Evolutionary conservation across 2,888 invertebrate genomes (phyloP), one percentile per base, ranked within the genome.

Genomic region (Polietes domitor): DNA sequence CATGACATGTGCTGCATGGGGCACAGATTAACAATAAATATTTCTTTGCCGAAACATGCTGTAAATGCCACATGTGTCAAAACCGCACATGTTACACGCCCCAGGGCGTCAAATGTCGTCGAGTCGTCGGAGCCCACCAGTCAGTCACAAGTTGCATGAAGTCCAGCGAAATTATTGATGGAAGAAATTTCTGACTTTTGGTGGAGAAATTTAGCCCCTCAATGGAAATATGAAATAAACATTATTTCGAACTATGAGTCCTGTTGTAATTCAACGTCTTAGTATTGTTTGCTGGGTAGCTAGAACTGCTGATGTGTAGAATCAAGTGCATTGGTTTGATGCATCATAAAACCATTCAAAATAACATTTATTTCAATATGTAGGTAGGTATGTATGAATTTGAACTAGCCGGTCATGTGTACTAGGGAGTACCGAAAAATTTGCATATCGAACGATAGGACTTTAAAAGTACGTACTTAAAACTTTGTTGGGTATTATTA

Each of bases 21-120:
- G 65, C 78, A 78, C 75, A 80, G 74, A 77, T 80, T 61, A 75
- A 71, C 65, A 55, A 79, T 65, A 68, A 83, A 77, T 74, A 43
- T 71, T n/a, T 32, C 1, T n/a, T n/a, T n/a, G n/a, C n/a, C 75
- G n/a, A 43, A 24, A 58, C 21, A 43, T 41, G 43, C 24, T 65
- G 65, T 65, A 65, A 72, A 53, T 53, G 71, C 21, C 72, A 72
- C 50, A 37, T 72, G 17, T 58, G 58, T 58, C 58, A 61, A 71
- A 50, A 71, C n/a, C 50, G 26, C 53, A 28, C 21, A 10, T 72
- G 32, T 68, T 74, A 75, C 71, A 82, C 53, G 58, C 26, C 41
- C 7, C 32, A 37, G 7, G 10, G 37, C 37, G 4, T 37, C 9
- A 1, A 9, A 7, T 37, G 1, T 7, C 7, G 32, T 7, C 5